Base-by-base conservation (phyloP, 2,797 vertebrate genomes). In the Dendrocincla fuliginosa region DNA sequence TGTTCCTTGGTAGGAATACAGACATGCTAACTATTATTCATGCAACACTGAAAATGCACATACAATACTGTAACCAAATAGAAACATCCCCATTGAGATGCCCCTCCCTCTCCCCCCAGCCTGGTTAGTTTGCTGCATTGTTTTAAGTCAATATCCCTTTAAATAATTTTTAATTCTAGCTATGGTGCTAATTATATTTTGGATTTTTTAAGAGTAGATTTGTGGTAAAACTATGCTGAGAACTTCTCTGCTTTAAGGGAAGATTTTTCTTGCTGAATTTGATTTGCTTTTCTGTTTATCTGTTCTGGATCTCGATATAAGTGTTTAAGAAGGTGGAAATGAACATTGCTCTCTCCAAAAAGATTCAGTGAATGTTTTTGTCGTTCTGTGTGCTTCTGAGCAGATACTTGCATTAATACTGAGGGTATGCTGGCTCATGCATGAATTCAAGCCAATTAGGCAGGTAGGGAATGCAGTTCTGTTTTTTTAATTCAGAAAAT, bases 271-370 rank as follows among this genome's bases (percentile, higher is more conserved):
- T 81, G 28, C 59, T 83, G 71, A 84, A 53, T 81, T 80, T 44
- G 57, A 13, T 88, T 90, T 89, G 33, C n/a, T 63, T 93, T 94
- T 93, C 76, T 94, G 41, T 79, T 95, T 89, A 35, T 67, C 50
- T 90, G 70, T 64, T 79, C 63, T 89, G 25, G 22, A 33, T 94
- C 88, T 90, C 88, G 60, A 70, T 39, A 46, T 84, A 71, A 5
- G 10, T 89, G 81, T 93, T 89, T 68, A 89, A 89, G 44, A 69
- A 83, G 71, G 44, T 70, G 92, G 76, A 89, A 96, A 95, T 95
- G 84, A 84, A 75, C 84, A 76, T 50, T 81, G 49, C 57, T 96
- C 33, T 85, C 97, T 97, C 82, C 63, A 83, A 42, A 94, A 82
- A 71, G 9, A 49, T 78, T 69, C 42, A 53, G 88, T 67, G 46